These are phyloP conservation scores for Lasius platythorax DNA, from an alignment of 2,888 invertebrate species.

Conservation along the genomic window DNA sequence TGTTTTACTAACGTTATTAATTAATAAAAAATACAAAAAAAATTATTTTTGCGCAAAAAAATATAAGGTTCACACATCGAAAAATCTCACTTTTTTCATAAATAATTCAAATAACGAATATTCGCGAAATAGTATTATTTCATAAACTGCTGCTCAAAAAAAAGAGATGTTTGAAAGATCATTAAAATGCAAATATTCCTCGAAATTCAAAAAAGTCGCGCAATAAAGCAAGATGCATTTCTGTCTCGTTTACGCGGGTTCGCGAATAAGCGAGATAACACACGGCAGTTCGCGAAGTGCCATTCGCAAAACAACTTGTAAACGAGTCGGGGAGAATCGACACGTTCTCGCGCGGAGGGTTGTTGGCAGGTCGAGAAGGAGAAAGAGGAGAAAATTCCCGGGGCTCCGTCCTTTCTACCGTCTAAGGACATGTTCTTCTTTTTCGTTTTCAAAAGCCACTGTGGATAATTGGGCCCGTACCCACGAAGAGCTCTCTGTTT, in stretches of 20 bases:
- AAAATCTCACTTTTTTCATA: not conserved
- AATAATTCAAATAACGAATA: not conserved
- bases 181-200: not conserved
- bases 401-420: constrained; percentile 62
- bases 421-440: constrained; percentile 58
- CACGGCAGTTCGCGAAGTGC: constrained; percentile 66
- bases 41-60: not conserved
- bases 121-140: not conserved
- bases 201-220: not conserved
- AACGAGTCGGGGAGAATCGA: constrained; percentile 78
- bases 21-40: not conserved
- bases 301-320: constrained; percentile 68
- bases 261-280: constrained; percentile 39
- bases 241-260: constrained; percentile 23
- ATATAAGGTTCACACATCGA: not conserved
- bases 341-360: constrained; percentile 64
- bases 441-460: constrained; percentile 76
- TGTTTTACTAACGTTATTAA: not conserved
- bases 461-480: constrained; percentile 80
- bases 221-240: constrained; percentile 39
- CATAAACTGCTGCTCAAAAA: too few species aligned
- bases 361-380: constrained; percentile 51
- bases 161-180: not conserved
- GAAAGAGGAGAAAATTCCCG: constrained; percentile 45
- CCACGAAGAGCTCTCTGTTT: constrained; percentile 67